Evolutionary conservation across 2,797 vertebrate genomes (phyloP).

Genomic region (Eulemur albifrons): DNA sequence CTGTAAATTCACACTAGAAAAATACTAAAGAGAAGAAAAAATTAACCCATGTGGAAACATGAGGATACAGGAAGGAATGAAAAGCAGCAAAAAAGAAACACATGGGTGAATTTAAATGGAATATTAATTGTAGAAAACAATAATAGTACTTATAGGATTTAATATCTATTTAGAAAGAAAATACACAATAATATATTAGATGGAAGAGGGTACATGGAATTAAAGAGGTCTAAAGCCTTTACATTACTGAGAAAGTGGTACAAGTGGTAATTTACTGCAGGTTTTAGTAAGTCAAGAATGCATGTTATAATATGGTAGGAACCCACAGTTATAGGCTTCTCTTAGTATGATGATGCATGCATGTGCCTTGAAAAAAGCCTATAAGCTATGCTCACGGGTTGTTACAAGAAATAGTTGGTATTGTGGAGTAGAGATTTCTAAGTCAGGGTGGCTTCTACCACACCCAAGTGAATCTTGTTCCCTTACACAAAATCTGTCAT

Average conservation of each 20-base stretch:
- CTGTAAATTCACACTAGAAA: neutral
- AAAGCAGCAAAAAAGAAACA: neutral
- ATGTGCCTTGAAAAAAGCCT: neutral
- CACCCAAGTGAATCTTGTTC: neutral
- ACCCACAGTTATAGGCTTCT: neutral
- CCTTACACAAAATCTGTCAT: neutral
- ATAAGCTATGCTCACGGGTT: neutral
- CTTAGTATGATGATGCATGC: neutral
- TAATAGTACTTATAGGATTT: neutral
- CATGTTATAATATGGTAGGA: neutral
- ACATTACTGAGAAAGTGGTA: neutral
- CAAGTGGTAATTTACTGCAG: neutral
- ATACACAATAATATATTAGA: neutral
- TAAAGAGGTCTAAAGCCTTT: neutral
- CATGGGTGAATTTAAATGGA: neutral
- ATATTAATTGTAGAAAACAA: neutral
- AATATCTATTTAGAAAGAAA: neutral
- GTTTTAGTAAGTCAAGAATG: neutral
- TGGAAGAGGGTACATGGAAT: neutral
- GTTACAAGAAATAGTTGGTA: neutral
- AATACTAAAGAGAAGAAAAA: neutral
- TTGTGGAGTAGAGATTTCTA: neutral
- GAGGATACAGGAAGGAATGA: neutral
- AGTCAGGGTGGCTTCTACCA: neutral
- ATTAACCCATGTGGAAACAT: neutral